phyloP scores from a whole-genome alignment of 2,113 vertebrate genomes.

The Canis aureus region DNA sequence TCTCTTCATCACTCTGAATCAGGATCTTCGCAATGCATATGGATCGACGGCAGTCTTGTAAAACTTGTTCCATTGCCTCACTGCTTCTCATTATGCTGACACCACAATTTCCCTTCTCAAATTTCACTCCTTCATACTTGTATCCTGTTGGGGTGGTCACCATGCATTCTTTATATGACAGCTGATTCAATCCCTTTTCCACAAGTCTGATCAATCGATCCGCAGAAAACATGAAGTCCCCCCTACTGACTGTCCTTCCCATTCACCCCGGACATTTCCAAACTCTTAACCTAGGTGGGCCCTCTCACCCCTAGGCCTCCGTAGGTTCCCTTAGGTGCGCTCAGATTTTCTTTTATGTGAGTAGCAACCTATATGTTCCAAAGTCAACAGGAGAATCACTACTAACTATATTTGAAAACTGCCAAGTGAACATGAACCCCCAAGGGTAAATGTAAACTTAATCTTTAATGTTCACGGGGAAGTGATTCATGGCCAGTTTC shows the following conservation, averaged over 20 bases:
- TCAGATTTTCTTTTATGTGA: not conserved
- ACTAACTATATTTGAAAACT: slow-evolving; percentile 49
- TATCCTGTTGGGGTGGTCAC: slow-evolving; percentile 98
- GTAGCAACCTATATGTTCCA: not conserved
- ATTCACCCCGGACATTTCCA: too few species aligned
- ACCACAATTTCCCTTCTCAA: slow-evolving; percentile 99
- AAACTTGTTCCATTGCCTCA: slow-evolving; percentile 98
- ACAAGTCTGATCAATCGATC: slow-evolving; percentile 98
- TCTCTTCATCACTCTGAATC: slow-evolving; percentile 99
- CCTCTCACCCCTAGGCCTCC: too few species aligned
- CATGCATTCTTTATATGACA: slow-evolving; percentile 97
- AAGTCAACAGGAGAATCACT: not conserved
- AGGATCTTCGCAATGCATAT: slow-evolving; percentile 99
- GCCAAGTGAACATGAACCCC: not conserved
- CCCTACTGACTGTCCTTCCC: slow-evolving; percentile 95
- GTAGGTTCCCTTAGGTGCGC: too few species aligned
- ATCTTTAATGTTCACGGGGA: slow-evolving; percentile 40
- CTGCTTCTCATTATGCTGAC: slow-evolving; percentile 99
- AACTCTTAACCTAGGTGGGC: too few species aligned
- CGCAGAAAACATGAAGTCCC: slow-evolving; percentile 98
- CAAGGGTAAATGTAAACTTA: not conserved
- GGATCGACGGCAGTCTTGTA: slow-evolving; percentile 97
- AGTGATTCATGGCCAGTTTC: slow-evolving; percentile 34
- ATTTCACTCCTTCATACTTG: slow-evolving; percentile 99
- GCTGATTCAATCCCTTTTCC: slow-evolving; percentile 98